These are phyloP conservation scores for Saccopteryx leptura DNA, from an alignment of 2,113 vertebrate species.

Conservation along the genomic window DNA sequence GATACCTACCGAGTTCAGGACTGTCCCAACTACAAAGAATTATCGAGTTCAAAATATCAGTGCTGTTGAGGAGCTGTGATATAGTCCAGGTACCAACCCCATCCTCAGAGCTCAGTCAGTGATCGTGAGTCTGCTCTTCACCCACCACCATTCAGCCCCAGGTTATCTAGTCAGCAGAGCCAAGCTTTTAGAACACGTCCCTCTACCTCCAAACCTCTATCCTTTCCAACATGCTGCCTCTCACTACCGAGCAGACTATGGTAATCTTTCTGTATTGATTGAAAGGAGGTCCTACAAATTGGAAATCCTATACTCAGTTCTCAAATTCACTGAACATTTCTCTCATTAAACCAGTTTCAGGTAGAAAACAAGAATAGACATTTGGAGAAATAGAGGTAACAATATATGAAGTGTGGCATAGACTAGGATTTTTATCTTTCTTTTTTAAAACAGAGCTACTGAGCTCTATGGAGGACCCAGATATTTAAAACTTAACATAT, in stretches of 20 bases:
- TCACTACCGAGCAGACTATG: background rate
- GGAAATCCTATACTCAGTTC: background rate
- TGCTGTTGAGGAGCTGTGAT: background rate
- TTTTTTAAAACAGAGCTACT: constrained; percentile 6
- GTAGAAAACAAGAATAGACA: background rate
- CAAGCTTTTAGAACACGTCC: background rate
- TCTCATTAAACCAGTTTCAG: background rate
- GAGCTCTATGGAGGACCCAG: background rate
- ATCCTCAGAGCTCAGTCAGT: background rate
- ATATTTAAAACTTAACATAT: constrained; percentile 25
- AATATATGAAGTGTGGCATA: background rate
- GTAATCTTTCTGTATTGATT: background rate
- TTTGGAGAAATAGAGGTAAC: background rate
- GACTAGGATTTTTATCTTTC: background rate
- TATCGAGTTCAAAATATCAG: background rate
- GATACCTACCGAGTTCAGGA: background rate
- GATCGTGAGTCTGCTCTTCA: background rate
- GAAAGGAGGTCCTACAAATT: background rate
- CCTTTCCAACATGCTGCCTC: background rate
- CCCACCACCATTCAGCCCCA: background rate
- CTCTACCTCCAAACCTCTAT: background rate
- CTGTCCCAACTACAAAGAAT: background rate
- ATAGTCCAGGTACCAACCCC: background rate
- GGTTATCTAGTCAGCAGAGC: background rate
- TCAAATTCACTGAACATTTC: background rate